These are phyloP conservation scores for Eristalis pertinax DNA, from an alignment of 2,888 invertebrate species.

Conservation along the genomic window DNA sequence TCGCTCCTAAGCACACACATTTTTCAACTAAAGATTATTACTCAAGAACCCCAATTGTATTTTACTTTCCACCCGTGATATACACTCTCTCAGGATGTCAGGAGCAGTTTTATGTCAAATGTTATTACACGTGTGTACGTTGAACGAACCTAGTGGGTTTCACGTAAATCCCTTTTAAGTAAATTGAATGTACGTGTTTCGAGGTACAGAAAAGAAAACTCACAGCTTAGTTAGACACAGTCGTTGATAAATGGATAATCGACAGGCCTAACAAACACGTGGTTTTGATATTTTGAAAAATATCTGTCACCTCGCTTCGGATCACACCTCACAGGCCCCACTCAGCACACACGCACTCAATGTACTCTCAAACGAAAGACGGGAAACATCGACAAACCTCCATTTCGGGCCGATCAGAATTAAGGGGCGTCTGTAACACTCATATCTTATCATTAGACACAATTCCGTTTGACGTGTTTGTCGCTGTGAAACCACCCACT, in stretches of 20 bases:
- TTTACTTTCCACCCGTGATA: background rate
- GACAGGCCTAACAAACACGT: slow-evolving; percentile 28
- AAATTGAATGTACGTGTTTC: background rate
- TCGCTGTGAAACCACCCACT: slow-evolving; percentile 35
- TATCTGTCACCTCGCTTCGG: background rate
- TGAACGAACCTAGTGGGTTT: background rate
- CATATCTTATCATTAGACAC: slow-evolving; percentile 43
- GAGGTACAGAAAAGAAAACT: background rate
- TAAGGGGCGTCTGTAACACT: slow-evolving; percentile 49
- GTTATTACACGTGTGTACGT: slow-evolving; percentile 3
- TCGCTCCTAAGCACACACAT: slow-evolving; percentile 15
- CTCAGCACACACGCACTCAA: background rate
- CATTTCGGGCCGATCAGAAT: slow-evolving; percentile 2
- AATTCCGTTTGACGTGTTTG: slow-evolving; percentile 41
- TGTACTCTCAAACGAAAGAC: background rate
- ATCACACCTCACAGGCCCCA: background rate
- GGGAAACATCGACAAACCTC: background rate
- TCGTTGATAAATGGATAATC: slow-evolving; percentile 26
- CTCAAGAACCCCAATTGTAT: slow-evolving; percentile 2
- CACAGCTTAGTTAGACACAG: background rate
- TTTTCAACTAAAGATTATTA: slow-evolving; percentile 17
- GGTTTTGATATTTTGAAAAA: slow-evolving; percentile 34
- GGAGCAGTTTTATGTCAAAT: slow-evolving; percentile 14
- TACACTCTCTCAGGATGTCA: background rate
- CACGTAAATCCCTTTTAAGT: slow-evolving; percentile 1